A percentile compares a stretch with the other conserved stretches of the same genome.
These are phyloP conservation scores for Mustela erminea DNA, from an alignment of 2,797 vertebrate species.

Conservation along the genomic window DNA sequence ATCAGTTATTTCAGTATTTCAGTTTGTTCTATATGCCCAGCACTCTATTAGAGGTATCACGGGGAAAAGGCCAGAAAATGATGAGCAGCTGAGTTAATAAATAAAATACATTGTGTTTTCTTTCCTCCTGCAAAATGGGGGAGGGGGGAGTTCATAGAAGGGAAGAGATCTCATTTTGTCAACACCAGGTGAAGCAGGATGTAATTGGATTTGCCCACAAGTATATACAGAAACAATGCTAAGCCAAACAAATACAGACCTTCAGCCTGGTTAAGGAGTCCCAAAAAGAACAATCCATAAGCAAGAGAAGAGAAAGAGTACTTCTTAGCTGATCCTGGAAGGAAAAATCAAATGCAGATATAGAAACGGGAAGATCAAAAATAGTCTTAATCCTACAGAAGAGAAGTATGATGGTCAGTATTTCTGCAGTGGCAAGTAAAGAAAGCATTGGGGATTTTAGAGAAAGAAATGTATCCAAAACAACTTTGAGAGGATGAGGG, in stretches of 20 bases:
- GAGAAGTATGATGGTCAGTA: background rate
- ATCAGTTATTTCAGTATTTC: slow-evolving; percentile 23
- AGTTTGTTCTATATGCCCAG: background rate
- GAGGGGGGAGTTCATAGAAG: slow-evolving; percentile 87
- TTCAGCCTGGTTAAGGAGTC: slow-evolving; percentile 73
- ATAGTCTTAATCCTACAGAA: background rate
- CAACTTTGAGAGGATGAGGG: background rate
- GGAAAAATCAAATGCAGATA: background rate
- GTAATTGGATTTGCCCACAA: slow-evolving; percentile 91
- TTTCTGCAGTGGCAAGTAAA: slow-evolving; percentile 8
- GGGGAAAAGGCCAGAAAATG: background rate
- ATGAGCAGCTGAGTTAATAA: slow-evolving; percentile 8
- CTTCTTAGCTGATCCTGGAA: slow-evolving; percentile 20
- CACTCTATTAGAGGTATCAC: background rate
- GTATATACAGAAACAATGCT: slow-evolving; percentile 89
- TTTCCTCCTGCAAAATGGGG: slow-evolving; percentile 87
- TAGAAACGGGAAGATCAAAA: background rate
- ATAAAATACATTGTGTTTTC: slow-evolving; percentile 7
- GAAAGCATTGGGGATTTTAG: background rate
- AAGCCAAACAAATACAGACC: slow-evolving; percentile 90
- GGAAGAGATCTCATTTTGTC: slow-evolving; percentile 92
- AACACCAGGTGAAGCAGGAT: slow-evolving; percentile 91
- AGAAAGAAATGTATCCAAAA: slow-evolving; percentile 52
- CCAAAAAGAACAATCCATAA: slow-evolving; percentile 2
- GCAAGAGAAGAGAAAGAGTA: background rate